phyloP scores from a whole-genome alignment of 30 jellyfish, hydroid and myxozoan species.

The Hydra vulgaris region DNA sequence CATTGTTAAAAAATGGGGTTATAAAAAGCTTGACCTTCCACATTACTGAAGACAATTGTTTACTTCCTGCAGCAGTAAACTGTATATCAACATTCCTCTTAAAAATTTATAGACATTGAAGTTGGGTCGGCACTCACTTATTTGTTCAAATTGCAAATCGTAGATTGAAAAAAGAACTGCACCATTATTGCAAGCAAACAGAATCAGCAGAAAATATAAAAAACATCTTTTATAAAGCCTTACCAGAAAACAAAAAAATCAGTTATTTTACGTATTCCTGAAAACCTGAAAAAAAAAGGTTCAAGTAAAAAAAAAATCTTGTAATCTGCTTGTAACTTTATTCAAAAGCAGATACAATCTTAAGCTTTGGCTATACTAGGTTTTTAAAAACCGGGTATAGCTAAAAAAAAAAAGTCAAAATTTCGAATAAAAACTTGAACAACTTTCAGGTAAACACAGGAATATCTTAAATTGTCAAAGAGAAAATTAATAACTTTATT shows the following conservation, averaged over 20 bases:
- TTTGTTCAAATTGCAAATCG: not conserved
- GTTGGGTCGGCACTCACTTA: not conserved
- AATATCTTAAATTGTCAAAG: not conserved
- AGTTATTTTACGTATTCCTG: not conserved
- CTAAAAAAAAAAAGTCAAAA: not conserved
- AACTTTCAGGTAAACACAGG: not conserved
- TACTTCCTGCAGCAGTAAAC: too few relatives aligned
- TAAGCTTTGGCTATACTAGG: too few relatives aligned
- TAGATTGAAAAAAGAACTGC: not conserved
- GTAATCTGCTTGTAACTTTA: not conserved
- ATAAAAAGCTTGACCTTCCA: too few relatives aligned
- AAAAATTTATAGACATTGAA: not conserved
- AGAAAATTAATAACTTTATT: not conserved
- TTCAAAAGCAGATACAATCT: not conserved
- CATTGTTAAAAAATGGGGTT: too few relatives aligned
- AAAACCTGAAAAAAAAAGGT: not conserved
- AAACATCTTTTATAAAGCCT: not conserved
- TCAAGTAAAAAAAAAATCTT: not conserved
- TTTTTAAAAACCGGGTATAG: not conserved
- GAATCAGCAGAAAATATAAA: not conserved
- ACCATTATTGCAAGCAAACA: conserved; percentile 17
- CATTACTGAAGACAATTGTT: too few relatives aligned
- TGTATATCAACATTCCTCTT: too few relatives aligned
- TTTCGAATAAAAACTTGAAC: not conserved
- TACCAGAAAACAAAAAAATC: not conserved